Conservation (phyloP, 2,888 invertebrate species). For the Hydroisotoma schaefferi region DNA sequence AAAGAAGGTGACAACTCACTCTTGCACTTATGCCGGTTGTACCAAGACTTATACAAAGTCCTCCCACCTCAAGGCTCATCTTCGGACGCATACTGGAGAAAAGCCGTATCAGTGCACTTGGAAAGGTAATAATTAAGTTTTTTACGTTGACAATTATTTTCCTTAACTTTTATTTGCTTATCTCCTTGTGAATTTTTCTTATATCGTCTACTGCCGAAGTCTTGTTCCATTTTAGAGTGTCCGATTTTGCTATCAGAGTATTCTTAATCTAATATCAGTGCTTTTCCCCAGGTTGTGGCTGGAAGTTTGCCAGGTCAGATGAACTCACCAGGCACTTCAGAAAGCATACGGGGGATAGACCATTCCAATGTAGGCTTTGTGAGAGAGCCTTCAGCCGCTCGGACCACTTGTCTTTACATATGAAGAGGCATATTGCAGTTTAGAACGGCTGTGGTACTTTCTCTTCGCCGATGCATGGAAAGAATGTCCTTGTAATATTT, state of each 20-base stretch:
- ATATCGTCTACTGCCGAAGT: too few species aligned
- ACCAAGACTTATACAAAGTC: conserved; percentile 60
- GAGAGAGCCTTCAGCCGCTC: conserved; percentile 64
- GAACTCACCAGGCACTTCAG: conserved; percentile 62
- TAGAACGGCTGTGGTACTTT: too few species aligned
- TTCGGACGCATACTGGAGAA: conserved; percentile 63
- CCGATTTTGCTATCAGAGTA: too few species aligned
- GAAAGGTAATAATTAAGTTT: conserved; percentile 61
- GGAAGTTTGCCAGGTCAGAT: conserved; percentile 63
- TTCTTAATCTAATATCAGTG: too few species aligned
- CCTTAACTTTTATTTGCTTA: conserved; percentile 7
- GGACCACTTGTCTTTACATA: conserved; percentile 64
- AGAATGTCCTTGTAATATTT: not conserved
- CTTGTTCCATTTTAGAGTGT: too few species aligned
- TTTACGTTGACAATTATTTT: conserved; percentile 5
- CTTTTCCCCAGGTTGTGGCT: conserved; percentile 61
- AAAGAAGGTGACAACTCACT: conserved; percentile 56
- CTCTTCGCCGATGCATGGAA: not conserved
- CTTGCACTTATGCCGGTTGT: conserved; percentile 56
- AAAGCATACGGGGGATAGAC: conserved; percentile 60
- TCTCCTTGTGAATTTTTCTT: too few species aligned
- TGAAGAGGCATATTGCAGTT: conserved; percentile 60
- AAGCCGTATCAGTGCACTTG: conserved; percentile 64
- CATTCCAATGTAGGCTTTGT: conserved; percentile 64
- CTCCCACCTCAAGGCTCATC: conserved; percentile 60